Conservation (phyloP, 2,888 invertebrate species). For the Lapara coniferarum region DNA sequence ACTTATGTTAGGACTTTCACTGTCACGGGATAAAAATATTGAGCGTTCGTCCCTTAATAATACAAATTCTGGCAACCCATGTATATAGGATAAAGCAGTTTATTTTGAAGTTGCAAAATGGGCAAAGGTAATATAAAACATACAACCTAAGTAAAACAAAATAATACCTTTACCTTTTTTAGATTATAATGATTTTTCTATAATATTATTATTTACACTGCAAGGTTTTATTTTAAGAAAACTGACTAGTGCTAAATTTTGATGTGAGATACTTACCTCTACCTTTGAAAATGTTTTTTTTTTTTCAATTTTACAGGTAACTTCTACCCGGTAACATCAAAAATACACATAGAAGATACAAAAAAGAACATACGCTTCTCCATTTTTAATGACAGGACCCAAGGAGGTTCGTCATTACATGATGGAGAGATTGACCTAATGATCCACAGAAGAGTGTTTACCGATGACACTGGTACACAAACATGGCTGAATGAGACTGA, state of each 20-base stretch:
- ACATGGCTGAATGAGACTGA: constrained; percentile 55
- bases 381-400: constrained; percentile 89
- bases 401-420: constrained; percentile 89
- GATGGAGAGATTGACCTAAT: constrained; percentile 91
- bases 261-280: too few relatives aligned
- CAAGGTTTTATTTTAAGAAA: too few relatives aligned
- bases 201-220: too few relatives aligned
- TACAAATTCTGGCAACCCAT: too few relatives aligned
- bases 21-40: too few relatives aligned
- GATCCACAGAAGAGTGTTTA: constrained; percentile 91
- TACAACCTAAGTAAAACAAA: neutral
- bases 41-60: too few relatives aligned
- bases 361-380: constrained; percentile 76
- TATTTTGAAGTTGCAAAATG: neutral
- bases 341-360: constrained; percentile 87
- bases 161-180: too few relatives aligned
- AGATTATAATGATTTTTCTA: too few relatives aligned
- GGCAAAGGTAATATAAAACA: neutral
- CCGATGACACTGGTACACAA: constrained; percentile 86
- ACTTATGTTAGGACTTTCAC: too few relatives aligned
- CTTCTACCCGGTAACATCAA: constrained; percentile 95
- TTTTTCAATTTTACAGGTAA: constrained; percentile 80
- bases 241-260: too few relatives aligned
- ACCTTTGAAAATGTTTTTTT: neutral
- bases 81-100: too few relatives aligned